Percentiles rank a stretch among this genome's conserved stretches.
These are phyloP conservation scores for Meriones unguiculatus DNA, from an alignment of 2,113 vertebrate species.

Conservation along the genomic window DNA sequence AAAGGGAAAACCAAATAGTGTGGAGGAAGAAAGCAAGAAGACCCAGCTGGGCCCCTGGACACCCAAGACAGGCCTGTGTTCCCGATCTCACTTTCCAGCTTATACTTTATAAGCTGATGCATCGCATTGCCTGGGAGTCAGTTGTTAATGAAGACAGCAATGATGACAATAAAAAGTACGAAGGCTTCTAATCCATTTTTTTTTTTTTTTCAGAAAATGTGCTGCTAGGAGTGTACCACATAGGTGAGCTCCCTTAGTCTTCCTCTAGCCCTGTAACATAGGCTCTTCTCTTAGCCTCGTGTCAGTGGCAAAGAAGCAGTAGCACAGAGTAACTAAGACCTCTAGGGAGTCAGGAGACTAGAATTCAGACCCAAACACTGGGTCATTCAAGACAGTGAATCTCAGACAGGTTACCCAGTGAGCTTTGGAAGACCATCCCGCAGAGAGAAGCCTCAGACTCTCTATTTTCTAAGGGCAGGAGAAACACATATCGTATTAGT, in stretches of 20 bases:
- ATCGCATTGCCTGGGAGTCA: neutral
- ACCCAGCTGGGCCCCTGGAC: neutral
- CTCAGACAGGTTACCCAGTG: neutral
- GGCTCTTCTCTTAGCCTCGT: neutral
- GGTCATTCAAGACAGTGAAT: neutral
- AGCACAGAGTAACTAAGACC: neutral
- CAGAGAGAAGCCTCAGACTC: neutral
- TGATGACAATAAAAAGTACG: neutral
- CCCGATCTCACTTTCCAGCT: neutral
- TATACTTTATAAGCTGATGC: neutral
- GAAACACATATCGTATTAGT: neutral
- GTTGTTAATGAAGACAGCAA: neutral
- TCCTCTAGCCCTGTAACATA: neutral
- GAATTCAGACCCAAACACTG: neutral
- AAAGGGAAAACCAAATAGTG: neutral
- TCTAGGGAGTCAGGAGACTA: neutral
- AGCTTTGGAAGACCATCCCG: neutral
- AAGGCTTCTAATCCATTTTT: neutral
- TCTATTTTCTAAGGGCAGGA: neutral
- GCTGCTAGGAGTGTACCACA: neutral
- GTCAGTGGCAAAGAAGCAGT: constrained; percentile 15
- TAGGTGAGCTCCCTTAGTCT: neutral
- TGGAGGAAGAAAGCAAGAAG: constrained; percentile 37
- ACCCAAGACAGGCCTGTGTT: neutral
- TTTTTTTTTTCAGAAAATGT: constrained; percentile 3